phyloP scores from a whole-genome alignment of 2,888 invertebrate genomes.

The Ectemnius cavifrons region DNA sequence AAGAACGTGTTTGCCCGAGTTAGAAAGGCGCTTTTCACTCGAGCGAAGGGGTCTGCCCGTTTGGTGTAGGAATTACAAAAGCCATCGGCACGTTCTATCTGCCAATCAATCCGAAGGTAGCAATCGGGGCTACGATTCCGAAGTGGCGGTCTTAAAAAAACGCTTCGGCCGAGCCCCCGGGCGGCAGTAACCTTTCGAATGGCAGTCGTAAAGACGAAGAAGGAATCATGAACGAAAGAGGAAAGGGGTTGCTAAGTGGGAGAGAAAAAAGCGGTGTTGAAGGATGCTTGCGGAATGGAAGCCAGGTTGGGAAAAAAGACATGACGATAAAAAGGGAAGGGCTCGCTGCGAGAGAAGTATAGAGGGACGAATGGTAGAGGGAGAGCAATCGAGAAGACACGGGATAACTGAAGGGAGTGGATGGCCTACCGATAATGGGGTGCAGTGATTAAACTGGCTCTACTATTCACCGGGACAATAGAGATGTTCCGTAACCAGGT shows the following conservation, averaged over 20 bases:
- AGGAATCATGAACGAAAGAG: conserved; percentile 29
- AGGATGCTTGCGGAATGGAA: conserved; percentile 20
- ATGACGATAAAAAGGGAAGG: conserved; percentile 23
- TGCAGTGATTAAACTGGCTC: conserved; percentile 68
- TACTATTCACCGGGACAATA: conserved; percentile 66
- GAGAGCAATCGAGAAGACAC: conserved; percentile 29
- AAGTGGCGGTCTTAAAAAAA: conserved; percentile 63
- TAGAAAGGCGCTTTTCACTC: conserved; percentile 17
- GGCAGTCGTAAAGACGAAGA: conserved; percentile 63
- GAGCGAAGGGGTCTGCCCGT: conserved; percentile 44
- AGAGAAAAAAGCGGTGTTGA: conserved; percentile 30
- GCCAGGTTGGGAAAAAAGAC: conserved; percentile 19
- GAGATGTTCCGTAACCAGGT: conserved; percentile 58
- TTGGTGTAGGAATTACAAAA: conserved; percentile 44
- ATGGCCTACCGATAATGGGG: conserved; percentile 60
- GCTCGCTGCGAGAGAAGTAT: not conserved
- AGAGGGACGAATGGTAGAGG: not conserved
- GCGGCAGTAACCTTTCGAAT: conserved; percentile 62
- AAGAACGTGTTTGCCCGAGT: too few species aligned
- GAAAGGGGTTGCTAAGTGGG: conserved; percentile 7
- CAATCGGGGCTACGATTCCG: conserved; percentile 50
- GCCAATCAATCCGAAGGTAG: conserved; percentile 60
- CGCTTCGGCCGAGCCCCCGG: conserved; percentile 52
- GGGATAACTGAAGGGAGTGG: conserved; percentile 29
- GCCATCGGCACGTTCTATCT: conserved; percentile 55